Evolutionary conservation across 2,888 invertebrate species (phyloP), one percentile per base, ranked within the genome.

Genomic region (Cryptocheilus praepositus): DNA sequence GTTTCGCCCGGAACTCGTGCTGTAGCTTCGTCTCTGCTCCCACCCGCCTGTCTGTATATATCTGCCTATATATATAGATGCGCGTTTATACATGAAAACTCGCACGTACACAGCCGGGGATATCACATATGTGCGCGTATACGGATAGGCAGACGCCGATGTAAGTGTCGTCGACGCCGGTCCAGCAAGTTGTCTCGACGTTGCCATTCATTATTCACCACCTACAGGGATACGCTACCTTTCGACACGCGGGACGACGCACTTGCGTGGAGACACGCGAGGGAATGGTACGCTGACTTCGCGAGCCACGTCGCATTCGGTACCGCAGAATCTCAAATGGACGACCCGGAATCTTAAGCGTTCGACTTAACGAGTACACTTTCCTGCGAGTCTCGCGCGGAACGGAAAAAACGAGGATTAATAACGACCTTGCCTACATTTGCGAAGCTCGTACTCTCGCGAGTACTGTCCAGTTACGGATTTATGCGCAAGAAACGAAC

Each of bases 191-290:
- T 80, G 81, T 81, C 74, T 62, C 75, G 71, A 78, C 81, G 80
- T 76, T 76, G 72, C 78, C 78, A 77, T 84, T 84, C 81, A 84
- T 84, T 84, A 84, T 83, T 84, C 81, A 83, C 77, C 79, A 71
- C 74, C 73, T 76, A 77, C 80, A 80, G 71, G 67, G 69, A 69
- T 69, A 72, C 59, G 78, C 79, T 70, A 79, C 78, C 76, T 78
- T 80, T 79, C 78, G 73, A 79, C 80, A 63, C 64, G 67, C 62
- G 67, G 57, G 36, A 36, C 36, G 57, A 64, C 71, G 62, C 66
- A 64, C 74, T 74, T 62, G 74, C 79, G 73, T 67, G 66, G 61
- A 61, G 68, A 60, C 53, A 70, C 64, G 46, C 45, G n/a, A 11
- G 58, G 52, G 51, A 60, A 51, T 44, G 65, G 57, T 59, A 54